Evolutionary conservation across 2,113 vertebrate genomes (phyloP), one percentile per base, ranked within the genome.

Genomic region (Cebidichthys violaceus): DNA sequence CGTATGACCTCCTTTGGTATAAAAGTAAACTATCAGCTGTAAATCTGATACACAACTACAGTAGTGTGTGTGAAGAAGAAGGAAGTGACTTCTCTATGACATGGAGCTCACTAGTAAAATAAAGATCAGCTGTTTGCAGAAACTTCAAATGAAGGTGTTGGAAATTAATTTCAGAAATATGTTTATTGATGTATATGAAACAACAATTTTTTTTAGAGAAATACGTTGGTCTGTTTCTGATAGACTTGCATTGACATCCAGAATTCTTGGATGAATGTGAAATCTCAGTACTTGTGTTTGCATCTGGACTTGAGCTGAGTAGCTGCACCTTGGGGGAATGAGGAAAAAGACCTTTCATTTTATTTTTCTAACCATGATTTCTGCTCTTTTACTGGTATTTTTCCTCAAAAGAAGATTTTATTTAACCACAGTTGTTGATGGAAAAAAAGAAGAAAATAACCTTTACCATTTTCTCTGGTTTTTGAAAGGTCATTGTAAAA

Each of bases 1-100:
- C 89, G 0, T 82, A 92, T 94, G 93, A 93, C 93, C 91, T 93
- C 82, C 88, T 90, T 81, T 85, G 85, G 85, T 90, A 93, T 92
- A 92, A 93, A 92, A 93, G 92, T 90, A 91, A 93, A 94, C 86
- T 90, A 93, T 92, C 89, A 83, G 92, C 88, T 88, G 89, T 93
- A 93, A 93, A 94, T 92, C 85, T 66, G 83, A 89, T 92, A 86
- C 89, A 89, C 90, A 92, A 86, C 89, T 86, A 90, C 87, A 82
- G 80, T 35, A 78, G 82, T 71, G 75, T 88, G 85, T 83, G 81
- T 81, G 75, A 82, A 54, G 67, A 68, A 66, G 75, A 54, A 78
- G 68, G 60, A 82, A 81, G 75, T 64, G 47, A 67, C 69, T 52
- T 81, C 65, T 82, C 15, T 55, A 15, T 54, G 9, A 79, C 33